Evolutionary conservation across 92 coral and sea anemone genomes (phyloP).

Genomic region (Epizoanthus scotinus): DNA sequence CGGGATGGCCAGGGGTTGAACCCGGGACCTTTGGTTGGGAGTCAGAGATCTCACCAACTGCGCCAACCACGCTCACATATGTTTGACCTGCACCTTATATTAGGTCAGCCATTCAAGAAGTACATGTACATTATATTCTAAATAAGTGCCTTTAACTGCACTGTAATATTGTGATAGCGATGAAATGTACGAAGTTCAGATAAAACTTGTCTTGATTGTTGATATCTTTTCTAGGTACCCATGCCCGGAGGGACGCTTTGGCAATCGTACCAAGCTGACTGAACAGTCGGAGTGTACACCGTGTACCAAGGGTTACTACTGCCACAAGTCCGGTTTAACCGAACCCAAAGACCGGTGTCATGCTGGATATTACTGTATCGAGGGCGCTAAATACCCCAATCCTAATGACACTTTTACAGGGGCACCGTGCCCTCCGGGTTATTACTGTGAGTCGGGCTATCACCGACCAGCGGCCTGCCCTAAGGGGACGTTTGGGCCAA

Average conservation of each 20-base stretch:
- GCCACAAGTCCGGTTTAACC: conserved; percentile 82
- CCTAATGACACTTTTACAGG: conserved; percentile 86
- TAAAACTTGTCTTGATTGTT: neutral
- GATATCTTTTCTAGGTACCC: conserved; percentile 58
- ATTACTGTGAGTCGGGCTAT: conserved; percentile 75
- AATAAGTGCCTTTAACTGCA: neutral
- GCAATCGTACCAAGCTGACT: conserved; percentile 75
- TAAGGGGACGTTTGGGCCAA: conserved; percentile 88
- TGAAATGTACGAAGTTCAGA: neutral
- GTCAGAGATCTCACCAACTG: too few species aligned
- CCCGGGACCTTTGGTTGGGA: too few species aligned
- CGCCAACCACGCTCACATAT: too few species aligned
- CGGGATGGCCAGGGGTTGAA: too few species aligned
- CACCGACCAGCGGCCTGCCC: conserved; percentile 88
- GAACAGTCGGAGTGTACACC: conserved; percentile 70
- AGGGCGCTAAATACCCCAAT: conserved; percentile 82
- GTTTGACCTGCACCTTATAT: too few species aligned
- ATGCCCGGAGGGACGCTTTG: conserved; percentile 93
- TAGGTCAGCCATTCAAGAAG: too few species aligned
- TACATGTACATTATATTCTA: too few species aligned
- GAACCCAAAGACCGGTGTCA: conserved; percentile 80
- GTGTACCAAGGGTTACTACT: conserved; percentile 86
- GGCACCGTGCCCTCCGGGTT: conserved; percentile 92
- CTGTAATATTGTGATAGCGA: neutral
- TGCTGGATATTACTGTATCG: conserved; percentile 94